phyloP scores from a whole-genome alignment of 1,140 invertebrate species.

The Neelides sp. region DNA sequence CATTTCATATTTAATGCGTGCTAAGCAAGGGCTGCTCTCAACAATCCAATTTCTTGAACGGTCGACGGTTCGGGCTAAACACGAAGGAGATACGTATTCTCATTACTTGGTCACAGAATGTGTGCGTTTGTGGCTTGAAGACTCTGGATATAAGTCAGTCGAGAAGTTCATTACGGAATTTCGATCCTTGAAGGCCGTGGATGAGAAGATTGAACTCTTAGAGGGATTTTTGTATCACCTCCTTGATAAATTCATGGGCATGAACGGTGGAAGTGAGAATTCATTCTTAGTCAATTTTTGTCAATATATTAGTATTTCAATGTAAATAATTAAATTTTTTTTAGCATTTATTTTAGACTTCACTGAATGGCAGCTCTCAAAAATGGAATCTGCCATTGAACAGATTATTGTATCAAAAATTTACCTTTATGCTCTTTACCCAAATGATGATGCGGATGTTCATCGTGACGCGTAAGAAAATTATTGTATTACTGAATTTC shows the following conservation, averaged over 20 bases:
- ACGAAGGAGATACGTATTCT: slow-evolving; percentile 45
- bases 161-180: slow-evolving; percentile 61
- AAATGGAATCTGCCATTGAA: slow-evolving; percentile 58
- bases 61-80: slow-evolving; percentile 33
- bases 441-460: slow-evolving; percentile 91
- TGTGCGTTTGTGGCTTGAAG: slow-evolving; percentile 62
- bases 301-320: slow-evolving; percentile 13
- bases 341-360: slow-evolving; percentile 40
- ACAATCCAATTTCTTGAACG: slow-evolving; percentile 64
- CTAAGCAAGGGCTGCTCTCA: slow-evolving; percentile 66
- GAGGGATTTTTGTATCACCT: slow-evolving; percentile 33
- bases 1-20: slow-evolving; percentile 69
- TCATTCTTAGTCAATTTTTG: background rate
- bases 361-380: slow-evolving; percentile 48
- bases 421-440: slow-evolving; percentile 85
- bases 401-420: slow-evolving; percentile 71
- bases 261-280: slow-evolving; percentile 19
- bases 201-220: slow-evolving; percentile 66
- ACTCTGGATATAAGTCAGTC: slow-evolving; percentile 28
- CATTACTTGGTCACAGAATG: slow-evolving; percentile 66
- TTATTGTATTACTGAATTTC: background rate
- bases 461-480: slow-evolving; percentile 68
- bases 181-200: slow-evolving; percentile 53
- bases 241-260: slow-evolving; percentile 16
- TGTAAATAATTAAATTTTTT: background rate